These are phyloP conservation scores for Semotilus atromaculatus DNA, from an alignment of 2,797 vertebrate species.

Conservation along the genomic window DNA sequence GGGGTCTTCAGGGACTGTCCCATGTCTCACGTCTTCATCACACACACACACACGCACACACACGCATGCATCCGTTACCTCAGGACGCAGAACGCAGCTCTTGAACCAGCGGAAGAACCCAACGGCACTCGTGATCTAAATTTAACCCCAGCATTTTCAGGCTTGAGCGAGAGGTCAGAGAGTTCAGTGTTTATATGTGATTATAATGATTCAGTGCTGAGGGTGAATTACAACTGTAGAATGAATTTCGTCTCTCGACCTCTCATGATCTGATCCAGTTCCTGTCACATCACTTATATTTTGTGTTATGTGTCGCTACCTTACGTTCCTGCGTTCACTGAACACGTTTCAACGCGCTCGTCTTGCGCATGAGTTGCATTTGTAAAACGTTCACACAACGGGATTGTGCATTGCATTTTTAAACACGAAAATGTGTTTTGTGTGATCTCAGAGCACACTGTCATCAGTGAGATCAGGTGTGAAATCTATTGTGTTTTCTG, in stretches of 20 bases:
- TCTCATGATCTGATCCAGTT: neutral
- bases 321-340: neutral
- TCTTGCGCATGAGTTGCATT: too few species aligned
- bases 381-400: too few species aligned
- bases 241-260: neutral
- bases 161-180: neutral
- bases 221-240: neutral
- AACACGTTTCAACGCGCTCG: neutral
- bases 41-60: constrained; percentile 16
- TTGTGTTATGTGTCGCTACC: neutral
- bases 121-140: constrained; percentile 6
- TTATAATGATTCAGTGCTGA: neutral
- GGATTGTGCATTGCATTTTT: too few species aligned
- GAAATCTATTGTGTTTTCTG: neutral
- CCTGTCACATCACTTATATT: neutral
- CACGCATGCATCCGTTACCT: neutral
- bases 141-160: neutral
- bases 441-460: neutral
- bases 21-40: neutral
- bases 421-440: too few species aligned
- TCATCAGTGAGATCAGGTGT: neutral
- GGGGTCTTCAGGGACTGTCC: constrained; percentile 49
- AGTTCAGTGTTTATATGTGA: neutral
- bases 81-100: neutral
- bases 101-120: neutral